Evolutionary conservation across 1,140 invertebrate genomes (phyloP).

Genomic region (Tribolium madens): DNA sequence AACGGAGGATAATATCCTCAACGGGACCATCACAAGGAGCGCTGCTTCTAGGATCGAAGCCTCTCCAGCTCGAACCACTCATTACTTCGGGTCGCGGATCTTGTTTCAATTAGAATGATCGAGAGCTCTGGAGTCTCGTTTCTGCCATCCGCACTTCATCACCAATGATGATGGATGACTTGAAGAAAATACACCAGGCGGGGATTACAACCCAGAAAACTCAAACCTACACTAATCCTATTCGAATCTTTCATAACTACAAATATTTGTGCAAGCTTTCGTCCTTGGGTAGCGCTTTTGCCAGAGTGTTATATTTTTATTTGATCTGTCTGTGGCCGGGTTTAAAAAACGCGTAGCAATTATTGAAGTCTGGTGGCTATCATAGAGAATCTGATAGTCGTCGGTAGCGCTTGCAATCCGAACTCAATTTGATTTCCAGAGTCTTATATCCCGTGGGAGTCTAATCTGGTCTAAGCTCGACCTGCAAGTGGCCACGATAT

Average conservation of each 20-base stretch:
- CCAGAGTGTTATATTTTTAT: slow-evolving; percentile 21
- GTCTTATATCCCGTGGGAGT: slow-evolving; percentile 58
- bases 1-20: slow-evolving; percentile 57
- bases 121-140: slow-evolving; percentile 59
- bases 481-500: slow-evolving; percentile 62
- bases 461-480: slow-evolving; percentile 64
- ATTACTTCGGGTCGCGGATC: slow-evolving; percentile 58
- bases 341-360: slow-evolving; percentile 48
- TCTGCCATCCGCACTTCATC: slow-evolving; percentile 57
- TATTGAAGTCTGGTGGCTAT: slow-evolving; percentile 50
- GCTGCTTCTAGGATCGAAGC: slow-evolving; percentile 46
- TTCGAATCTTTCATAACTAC: background rate
- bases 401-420: slow-evolving; percentile 56
- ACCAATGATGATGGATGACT: slow-evolving; percentile 58
- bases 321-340: slow-evolving; percentile 7
- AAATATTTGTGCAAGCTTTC: too few species aligned
- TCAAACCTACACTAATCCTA: slow-evolving; percentile 51
- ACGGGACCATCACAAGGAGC: slow-evolving; percentile 55
- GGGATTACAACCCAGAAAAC: slow-evolving; percentile 45
- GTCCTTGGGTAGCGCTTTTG: too few species aligned
- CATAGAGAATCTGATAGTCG: slow-evolving; percentile 46
- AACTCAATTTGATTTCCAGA: slow-evolving; percentile 65
- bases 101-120: slow-evolving; percentile 63
- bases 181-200: slow-evolving; percentile 9
- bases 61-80: slow-evolving; percentile 53